Evolutionary conservation across 1,140 invertebrate genomes (phyloP).

Genomic region (Orchestia grillus): DNA sequence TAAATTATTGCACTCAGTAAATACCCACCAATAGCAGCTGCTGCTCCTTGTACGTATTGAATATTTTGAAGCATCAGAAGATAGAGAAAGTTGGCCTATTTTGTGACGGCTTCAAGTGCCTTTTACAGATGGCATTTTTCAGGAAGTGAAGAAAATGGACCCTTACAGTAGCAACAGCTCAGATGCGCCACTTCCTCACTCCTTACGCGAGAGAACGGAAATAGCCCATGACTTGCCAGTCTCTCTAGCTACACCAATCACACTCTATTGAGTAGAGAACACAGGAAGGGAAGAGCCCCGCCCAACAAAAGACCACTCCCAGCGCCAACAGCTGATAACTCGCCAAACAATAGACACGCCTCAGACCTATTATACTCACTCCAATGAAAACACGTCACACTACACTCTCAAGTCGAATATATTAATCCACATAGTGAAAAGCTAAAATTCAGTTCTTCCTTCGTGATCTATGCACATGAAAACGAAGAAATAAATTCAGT

Average conservation of each 20-base stretch:
- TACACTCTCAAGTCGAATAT: not conserved
- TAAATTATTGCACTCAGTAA: not conserved
- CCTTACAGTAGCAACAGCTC: not conserved
- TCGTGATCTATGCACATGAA: not conserved
- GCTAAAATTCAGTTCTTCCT: not conserved
- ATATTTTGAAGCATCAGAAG: not conserved
- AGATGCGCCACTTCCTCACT: not conserved
- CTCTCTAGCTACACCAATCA: not conserved
- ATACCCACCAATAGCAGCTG: not conserved
- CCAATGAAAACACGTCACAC: not conserved
- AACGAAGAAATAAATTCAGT: not conserved
- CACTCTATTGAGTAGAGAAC: not conserved
- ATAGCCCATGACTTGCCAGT: not conserved
- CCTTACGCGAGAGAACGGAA: not conserved
- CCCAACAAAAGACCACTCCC: constrained; percentile 56
- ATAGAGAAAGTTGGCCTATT: not conserved
- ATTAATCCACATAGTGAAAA: not conserved
- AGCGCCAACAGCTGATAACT: not conserved
- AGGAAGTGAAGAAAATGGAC: not conserved
- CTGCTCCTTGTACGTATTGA: not conserved
- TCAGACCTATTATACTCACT: not conserved
- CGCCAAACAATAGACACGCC: not conserved
- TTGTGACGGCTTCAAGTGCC: not conserved
- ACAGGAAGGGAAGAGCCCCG: not conserved
- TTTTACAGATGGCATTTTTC: not conserved